Conservation (phyloP, 2,113 vertebrate species). For the Nothobranchius kuhntae region DNA sequence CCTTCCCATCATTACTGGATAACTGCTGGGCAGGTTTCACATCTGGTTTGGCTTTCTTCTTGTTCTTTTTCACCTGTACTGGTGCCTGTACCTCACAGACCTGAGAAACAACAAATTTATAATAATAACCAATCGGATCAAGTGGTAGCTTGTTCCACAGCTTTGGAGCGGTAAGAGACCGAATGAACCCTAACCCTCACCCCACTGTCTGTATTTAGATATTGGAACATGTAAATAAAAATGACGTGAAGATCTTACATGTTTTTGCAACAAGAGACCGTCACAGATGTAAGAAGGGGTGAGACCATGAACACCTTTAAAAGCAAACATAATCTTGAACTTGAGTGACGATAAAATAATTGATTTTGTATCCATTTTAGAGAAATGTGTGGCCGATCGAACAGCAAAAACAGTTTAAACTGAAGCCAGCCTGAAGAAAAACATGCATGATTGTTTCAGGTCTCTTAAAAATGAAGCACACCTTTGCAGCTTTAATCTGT, state of each 20-base stretch:
- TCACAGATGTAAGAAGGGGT: too few species aligned
- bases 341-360: too few species aligned
- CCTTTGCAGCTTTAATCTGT: slow-evolving; percentile 88
- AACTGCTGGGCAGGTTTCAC: slow-evolving; percentile 81
- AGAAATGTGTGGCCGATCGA: neutral
- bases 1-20: slow-evolving; percentile 84
- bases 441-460: neutral
- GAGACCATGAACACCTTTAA: too few species aligned
- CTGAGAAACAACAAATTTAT: slow-evolving; percentile 18
- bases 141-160: too few species aligned
- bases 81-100: slow-evolving; percentile 27
- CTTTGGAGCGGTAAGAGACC: too few species aligned
- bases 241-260: too few species aligned
- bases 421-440: neutral
- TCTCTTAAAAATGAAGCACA: slow-evolving; percentile 43
- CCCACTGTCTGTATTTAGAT: too few species aligned
- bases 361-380: too few species aligned
- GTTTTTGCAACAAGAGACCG: too few species aligned
- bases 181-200: too few species aligned
- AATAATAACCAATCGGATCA: neutral
- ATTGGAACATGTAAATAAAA: too few species aligned
- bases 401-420: neutral
- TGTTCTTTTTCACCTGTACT: slow-evolving; percentile 88
- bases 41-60: slow-evolving; percentile 91
- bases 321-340: too few species aligned